Conservation (phyloP, 2,113 vertebrate genomes). For the Elephas maximus region DNA sequence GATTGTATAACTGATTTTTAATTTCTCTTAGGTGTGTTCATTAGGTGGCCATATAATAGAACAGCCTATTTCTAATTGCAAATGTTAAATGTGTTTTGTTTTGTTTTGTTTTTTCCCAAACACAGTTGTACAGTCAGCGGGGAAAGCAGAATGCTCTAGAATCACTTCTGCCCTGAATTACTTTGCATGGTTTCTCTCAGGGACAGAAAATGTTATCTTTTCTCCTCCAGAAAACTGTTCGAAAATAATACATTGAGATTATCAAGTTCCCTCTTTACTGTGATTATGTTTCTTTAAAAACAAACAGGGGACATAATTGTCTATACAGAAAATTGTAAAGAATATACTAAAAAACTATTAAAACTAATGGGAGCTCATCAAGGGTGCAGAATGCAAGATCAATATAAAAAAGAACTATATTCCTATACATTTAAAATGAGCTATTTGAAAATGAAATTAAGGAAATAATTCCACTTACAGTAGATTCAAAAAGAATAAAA, state of each 20-base stretch:
- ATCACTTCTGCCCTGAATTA: neutral
- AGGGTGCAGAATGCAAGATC: conserved; percentile 6
- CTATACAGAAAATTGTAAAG: neutral
- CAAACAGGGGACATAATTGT: too few species aligned
- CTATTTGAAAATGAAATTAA: neutral
- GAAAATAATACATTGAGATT: neutral
- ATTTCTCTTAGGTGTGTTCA: conserved; percentile 13
- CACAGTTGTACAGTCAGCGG: neutral
- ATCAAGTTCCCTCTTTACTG: neutral
- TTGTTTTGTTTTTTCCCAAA: neutral
- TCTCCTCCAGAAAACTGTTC: neutral
- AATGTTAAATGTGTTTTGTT: neutral
- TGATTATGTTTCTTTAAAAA: too few species aligned
- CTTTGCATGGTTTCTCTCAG: neutral
- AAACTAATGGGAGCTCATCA: neutral
- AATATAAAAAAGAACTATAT: neutral
- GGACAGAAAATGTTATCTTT: neutral
- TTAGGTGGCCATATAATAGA: neutral
- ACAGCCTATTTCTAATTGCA: neutral
- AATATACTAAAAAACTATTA: neutral
- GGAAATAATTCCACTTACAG: neutral
- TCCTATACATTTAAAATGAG: neutral
- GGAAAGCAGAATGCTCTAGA: neutral
- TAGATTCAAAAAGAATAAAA: too few species aligned
- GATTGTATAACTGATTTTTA: conserved; percentile 8